Conservation (phyloP, 2,113 vertebrate species). For the Orycteropus afer region DNA sequence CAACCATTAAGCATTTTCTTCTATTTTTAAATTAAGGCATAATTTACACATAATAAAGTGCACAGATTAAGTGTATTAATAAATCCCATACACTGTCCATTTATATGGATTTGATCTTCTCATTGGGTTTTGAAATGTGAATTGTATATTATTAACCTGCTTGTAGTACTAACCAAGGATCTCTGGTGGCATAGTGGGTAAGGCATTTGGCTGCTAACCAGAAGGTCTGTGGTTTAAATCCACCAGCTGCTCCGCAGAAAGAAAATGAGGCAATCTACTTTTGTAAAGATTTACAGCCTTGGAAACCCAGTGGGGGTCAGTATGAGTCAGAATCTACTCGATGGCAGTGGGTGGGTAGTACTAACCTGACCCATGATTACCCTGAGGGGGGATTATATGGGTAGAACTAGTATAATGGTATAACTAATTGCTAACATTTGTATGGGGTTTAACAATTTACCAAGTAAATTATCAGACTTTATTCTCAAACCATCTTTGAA, state of each 20-base stretch:
- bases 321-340: no score
- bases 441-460: not conserved
- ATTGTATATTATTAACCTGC: not conserved
- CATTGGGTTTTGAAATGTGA: conserved; percentile 20
- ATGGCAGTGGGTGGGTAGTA: no score
- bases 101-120: not conserved
- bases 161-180: no score
- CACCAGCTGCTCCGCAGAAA: no score
- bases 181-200: no score
- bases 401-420: not conserved
- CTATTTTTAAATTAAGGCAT: conserved; percentile 20
- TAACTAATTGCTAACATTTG: not conserved
- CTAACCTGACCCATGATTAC: not conserved
- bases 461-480: not conserved
- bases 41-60: not conserved
- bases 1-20: conserved; percentile 12
- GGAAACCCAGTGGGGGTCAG: no score
- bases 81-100: not conserved
- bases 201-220: no score
- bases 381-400: not conserved
- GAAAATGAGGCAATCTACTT: no score
- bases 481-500: not conserved
- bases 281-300: no score
- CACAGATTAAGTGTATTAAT: not conserved
- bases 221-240: no score